Evolutionary conservation across 2,113 vertebrate genomes (phyloP), one percentile per base, ranked within the genome.

Genomic region (Gambusia holbrooki): DNA sequence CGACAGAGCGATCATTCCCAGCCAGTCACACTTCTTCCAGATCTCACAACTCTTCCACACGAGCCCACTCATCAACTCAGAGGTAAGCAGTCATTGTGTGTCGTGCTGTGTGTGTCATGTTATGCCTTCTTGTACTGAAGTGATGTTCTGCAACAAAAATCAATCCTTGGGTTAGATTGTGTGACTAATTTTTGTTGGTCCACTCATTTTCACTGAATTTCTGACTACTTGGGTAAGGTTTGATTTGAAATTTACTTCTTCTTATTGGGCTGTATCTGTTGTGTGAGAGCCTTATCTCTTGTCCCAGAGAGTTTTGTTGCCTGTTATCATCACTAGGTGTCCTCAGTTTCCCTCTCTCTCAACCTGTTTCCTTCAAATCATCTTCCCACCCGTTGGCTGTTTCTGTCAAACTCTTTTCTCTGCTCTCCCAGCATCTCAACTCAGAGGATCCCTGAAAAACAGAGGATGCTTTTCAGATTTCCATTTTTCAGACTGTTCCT

Each of bases 1-100:
- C 95, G 90, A 94, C 95, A 25, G 97, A 97, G 87, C 96, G 95
- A 5, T 97, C 97, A 0, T 98, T 99, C 92, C 97, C 96, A 0
- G 96, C 96, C 92, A 99, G 97, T 90, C 97, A 96, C 86, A 96
- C 96, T 89, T 98, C 96, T 90, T 98, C 97, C 89, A 97, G 96
- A 10, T 98, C 97, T 71, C 97, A 98, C 92, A 97, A 96, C 89
- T 97, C 96, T 84, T 98, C 97, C 92, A 97, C 97, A 69, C 96
- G 94, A 86, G 96, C 96, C 48, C 97, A 97, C 89, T 98, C 96
- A 1, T 98, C 97, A 89, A 97, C 96, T 92, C 96, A 97, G 93
- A 97, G 97, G 97, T 98, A 84, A 84, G 45, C 27, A 33, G 51
- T 51, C 9, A 27, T 27, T 37, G 32, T n/a, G 19, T 27, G 14